Evolutionary conservation across 37 sponge, comb jelly and placozoan genomes (phyloP).

Genomic region (Beroe forskalii): DNA sequence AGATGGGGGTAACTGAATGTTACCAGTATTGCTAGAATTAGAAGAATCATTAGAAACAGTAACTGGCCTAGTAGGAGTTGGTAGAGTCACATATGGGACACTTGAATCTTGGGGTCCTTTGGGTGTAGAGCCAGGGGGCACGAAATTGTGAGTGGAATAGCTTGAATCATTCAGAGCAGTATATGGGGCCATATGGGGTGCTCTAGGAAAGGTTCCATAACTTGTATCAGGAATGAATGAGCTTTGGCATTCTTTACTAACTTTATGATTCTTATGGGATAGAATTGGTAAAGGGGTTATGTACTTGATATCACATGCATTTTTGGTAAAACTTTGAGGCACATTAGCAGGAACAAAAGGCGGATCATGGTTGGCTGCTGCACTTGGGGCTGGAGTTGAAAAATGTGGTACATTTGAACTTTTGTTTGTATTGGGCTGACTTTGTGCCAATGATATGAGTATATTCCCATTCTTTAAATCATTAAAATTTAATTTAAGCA

Average conservation of each 20-base stretch:
- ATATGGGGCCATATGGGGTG: neutral
- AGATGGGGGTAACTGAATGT: too few relatives aligned
- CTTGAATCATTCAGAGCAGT: neutral
- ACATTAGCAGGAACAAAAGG: neutral
- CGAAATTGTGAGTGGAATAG: neutral
- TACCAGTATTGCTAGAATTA: too few relatives aligned
- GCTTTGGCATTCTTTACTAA: too few relatives aligned
- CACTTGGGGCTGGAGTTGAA: neutral
- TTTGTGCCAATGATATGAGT: neutral
- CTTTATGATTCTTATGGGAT: neutral
- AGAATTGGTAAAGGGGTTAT: neutral
- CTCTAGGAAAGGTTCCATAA: neutral
- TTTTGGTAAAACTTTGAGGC: neutral
- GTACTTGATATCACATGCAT: neutral
- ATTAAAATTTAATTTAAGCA: neutral
- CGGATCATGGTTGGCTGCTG: neutral
- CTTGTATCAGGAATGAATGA: neutral
- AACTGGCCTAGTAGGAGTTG: neutral
- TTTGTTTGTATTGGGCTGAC: neutral
- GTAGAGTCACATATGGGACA: neutral
- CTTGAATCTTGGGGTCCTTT: neutral
- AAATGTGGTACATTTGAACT: neutral
- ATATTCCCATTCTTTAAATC: neutral
- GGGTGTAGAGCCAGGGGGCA: neutral
- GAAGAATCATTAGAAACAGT: neutral